Conservation (phyloP, 2,797 vertebrate species). For the Muscicapa comitata region DNA sequence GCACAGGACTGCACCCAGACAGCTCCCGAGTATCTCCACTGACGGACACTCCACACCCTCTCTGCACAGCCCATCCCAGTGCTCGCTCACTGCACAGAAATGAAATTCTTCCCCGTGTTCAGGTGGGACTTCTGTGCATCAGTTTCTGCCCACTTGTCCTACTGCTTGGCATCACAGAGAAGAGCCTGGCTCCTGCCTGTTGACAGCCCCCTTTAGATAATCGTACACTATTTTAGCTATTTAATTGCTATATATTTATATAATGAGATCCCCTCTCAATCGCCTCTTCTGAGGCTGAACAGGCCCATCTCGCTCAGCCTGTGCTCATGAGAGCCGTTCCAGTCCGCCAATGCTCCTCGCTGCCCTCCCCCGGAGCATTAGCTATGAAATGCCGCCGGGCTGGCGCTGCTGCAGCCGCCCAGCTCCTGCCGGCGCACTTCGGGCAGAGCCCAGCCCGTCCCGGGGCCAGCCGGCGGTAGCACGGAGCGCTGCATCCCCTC, state of each 20-base stretch:
- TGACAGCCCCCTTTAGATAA: fast-evolving
- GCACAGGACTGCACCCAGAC: neutral
- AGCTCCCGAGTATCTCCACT: fast-evolving
- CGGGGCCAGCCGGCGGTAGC: neutral
- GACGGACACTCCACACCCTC: neutral
- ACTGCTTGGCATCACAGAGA: neutral
- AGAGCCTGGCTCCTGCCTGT: neutral
- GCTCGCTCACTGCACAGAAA: neutral
- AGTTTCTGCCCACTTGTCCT: neutral
- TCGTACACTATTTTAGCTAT: fast-evolving
- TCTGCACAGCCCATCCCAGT: neutral
- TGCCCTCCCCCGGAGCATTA: fast-evolving
- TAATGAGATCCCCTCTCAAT: neutral
- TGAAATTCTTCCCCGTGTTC: neutral
- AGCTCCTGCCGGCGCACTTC: no score
- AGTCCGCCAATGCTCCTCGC: fast-evolving
- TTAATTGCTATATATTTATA: neutral
- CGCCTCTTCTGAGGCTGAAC: neutral
- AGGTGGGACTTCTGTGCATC: neutral
- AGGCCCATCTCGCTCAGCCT: neutral
- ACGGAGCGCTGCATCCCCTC: neutral
- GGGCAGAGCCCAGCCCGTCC: fast-evolving
- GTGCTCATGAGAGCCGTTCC: no score
- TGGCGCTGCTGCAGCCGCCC: neutral
- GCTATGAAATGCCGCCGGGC: fast-evolving